Percentiles rank a stretch among this genome's conserved stretches.
Conservation (phyloP, 2,113 vertebrate species). For the Gambusia affinis region DNA sequence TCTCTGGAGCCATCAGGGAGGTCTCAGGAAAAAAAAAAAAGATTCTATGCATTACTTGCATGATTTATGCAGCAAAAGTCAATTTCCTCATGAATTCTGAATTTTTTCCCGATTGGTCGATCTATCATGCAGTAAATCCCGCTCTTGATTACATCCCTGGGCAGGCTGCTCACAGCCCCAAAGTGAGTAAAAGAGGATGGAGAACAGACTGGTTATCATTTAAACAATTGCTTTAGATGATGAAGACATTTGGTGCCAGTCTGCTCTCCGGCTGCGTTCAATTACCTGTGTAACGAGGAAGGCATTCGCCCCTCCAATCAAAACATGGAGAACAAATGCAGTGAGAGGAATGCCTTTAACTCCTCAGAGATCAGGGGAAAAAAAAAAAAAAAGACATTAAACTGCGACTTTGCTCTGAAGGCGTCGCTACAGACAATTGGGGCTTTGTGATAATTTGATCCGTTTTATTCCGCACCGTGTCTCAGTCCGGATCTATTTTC, state of each 20-base stretch:
- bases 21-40: background rate
- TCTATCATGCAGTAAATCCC: constrained; percentile 1
- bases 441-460: constrained; percentile 57
- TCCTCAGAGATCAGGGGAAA: constrained; percentile 31
- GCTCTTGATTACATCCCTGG: background rate
- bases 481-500: constrained; percentile 36
- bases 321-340: constrained; percentile 38
- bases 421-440: constrained; percentile 45
- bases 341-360: constrained; percentile 19
- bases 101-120: background rate
- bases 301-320: constrained; percentile 23
- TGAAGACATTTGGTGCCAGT: constrained; percentile 35
- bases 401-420: constrained; percentile 20
- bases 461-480: constrained; percentile 49
- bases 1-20: constrained; percentile 2
- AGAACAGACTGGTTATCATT: constrained; percentile 5
- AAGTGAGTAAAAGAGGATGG: background rate
- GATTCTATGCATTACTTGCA: constrained; percentile 2
- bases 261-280: constrained; percentile 38
- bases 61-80: constrained; percentile 16
- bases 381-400: constrained; percentile 29
- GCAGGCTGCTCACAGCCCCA: background rate
- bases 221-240: constrained; percentile 27
- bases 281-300: constrained; percentile 60
- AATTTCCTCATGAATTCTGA: constrained; percentile 1